phyloP scores from a whole-genome alignment of 2,797 vertebrate species.

The Myripristis murdjan region DNA sequence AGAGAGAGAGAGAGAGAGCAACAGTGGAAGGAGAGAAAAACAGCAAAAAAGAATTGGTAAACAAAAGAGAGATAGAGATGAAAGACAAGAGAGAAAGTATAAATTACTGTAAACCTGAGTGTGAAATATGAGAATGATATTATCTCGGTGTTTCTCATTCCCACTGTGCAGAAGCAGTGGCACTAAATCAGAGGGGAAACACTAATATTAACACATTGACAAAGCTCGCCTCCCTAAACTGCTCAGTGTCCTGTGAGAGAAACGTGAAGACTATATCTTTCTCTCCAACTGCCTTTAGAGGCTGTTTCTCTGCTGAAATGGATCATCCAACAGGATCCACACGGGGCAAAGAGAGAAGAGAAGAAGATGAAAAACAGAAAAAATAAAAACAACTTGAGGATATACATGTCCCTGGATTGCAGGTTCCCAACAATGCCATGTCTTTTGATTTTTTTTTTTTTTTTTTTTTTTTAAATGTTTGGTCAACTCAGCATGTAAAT shows the following conservation, averaged over 20 bases:
- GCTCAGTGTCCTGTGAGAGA: slow-evolving; percentile 2
- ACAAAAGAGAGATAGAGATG: background rate
- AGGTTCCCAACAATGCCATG: no score
- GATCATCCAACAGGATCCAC: background rate
- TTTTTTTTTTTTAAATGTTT: no score
- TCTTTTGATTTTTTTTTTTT: no score
- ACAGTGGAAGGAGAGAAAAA: background rate
- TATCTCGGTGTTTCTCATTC: slow-evolving; percentile 14
- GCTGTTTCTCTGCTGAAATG: background rate
- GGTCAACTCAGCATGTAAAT: no score
- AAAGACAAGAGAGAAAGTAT: background rate
- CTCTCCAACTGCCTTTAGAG: background rate
- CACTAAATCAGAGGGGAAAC: slow-evolving; percentile 4
- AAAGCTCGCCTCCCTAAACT: slow-evolving; percentile 6
- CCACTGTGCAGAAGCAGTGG: slow-evolving; percentile 19
- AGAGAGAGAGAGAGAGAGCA: slow-evolving; percentile 8
- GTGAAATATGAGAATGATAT: slow-evolving; percentile 40
- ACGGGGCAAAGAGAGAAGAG: background rate
- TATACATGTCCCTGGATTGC: background rate
- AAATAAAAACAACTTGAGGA: background rate
- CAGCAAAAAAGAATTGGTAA: background rate
- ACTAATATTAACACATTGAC: slow-evolving; percentile 1
- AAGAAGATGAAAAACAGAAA: background rate
- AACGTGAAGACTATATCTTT: background rate
- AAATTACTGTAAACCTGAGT: slow-evolving; percentile 33